Percentiles rank a stretch among this genome's conserved stretches.
phyloP scores from a whole-genome alignment of 2,113 vertebrate species.

The Oryzias melastigma region DNA sequence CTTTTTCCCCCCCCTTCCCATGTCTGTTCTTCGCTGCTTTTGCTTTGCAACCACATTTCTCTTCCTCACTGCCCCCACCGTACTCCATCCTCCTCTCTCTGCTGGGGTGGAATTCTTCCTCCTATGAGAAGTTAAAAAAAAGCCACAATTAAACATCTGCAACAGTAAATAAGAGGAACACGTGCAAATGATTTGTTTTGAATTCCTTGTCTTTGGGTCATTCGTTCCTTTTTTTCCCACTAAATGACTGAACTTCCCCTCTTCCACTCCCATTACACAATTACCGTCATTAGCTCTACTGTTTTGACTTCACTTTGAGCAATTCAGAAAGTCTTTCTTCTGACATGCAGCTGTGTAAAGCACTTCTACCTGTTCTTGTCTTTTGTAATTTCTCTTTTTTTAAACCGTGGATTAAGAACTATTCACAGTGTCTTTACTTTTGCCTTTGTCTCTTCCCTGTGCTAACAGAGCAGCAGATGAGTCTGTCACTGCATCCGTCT shows the following conservation, averaged over 20 bases:
- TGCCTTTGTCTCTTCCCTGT: constrained; percentile 25
- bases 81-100: constrained; percentile 20
- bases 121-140: constrained; percentile 48
- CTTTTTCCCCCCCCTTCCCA: constrained; percentile 52
- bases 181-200: constrained; percentile 26
- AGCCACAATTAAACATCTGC: constrained; percentile 44
- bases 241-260: constrained; percentile 38
- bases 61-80: constrained; percentile 12
- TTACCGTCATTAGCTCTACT: constrained; percentile 50
- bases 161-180: constrained; percentile 32
- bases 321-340: constrained; percentile 52
- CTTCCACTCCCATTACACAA: constrained; percentile 24
- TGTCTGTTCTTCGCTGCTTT: constrained; percentile 37
- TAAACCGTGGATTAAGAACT: neutral
- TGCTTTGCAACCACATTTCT: constrained; percentile 52
- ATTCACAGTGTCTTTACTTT: constrained; percentile 18
- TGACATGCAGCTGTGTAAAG: constrained; percentile 37
- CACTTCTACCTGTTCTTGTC: constrained; percentile 39
- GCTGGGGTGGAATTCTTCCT: constrained; percentile 26
- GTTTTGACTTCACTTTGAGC: constrained; percentile 73
- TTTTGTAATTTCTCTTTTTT: constrained; percentile 29
- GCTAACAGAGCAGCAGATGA: constrained; percentile 32
- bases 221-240: constrained; percentile 34
- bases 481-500: constrained; percentile 20
- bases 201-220: constrained; percentile 21